Evolutionary conservation across 2,113 vertebrate species (phyloP), one percentile per base, ranked within the genome.

Genomic region (Martes martes): DNA sequence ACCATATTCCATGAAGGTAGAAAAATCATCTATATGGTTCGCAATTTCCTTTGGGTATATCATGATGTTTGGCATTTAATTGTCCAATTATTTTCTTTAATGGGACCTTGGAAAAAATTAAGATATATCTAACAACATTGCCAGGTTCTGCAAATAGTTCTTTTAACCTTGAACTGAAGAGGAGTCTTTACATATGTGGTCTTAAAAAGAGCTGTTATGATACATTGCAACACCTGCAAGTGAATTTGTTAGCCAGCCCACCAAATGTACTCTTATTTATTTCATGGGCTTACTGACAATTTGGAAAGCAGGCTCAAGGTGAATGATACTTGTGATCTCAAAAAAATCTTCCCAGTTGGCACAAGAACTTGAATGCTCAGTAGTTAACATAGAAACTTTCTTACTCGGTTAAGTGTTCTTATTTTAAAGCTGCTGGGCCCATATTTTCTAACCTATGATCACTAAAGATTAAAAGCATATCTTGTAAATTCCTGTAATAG

Each of bases 401-500:
- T 93, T 57, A 33, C 11, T 86, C 57, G 19, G 24, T 82, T 63
- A 80, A 81, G 7, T 59, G n/a, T 69, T 82, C 18, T 78, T 89
- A 23, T 89, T 91, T 88, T 39, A 69, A 95, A 86, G 28, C 7
- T 59, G 11, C 26, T 33, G 10, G 57, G 6, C 19, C 36, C 45
- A 59, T 52, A 36, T 94, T 85, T 55, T 80, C 36, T 92, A 63
- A 78, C 6, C 11, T 71, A 31, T 91, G 76, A 18, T 78, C 47
- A 78, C 18, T 78, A 82, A 95, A 39, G 31, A 94, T 88, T 65
- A 89, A 95, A 95, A 78, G 6, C 81, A 94, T 76, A 36, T 55
- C 39, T 73, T 71, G 11, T 59, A 74, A 71, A 91, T 92, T 33
- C 28, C 63, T 45, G 1, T 63, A n/a, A 7, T 80, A 33, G 23